These are phyloP conservation scores for Goniozus legneri DNA, from an alignment of 1,140 invertebrate species.

Conservation along the genomic window DNA sequence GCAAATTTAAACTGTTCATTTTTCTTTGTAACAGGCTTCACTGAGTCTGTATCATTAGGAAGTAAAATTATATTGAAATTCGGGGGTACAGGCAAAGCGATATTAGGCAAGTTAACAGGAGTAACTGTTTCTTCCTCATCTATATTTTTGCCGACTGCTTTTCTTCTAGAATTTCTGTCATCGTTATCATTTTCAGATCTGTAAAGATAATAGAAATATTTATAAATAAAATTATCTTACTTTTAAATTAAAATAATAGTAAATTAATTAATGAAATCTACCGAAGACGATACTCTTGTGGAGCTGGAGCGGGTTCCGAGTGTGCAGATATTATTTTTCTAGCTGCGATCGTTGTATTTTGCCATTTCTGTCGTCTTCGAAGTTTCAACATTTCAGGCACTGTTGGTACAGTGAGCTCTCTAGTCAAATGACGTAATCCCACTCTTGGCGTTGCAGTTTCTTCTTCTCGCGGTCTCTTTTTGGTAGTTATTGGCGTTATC, in stretches of 20 bases:
- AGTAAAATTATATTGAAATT: conserved; percentile 58
- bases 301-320: conserved; percentile 17
- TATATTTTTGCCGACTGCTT: conserved; percentile 31
- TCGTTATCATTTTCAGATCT: conserved; percentile 31
- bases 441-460: conserved; percentile 25
- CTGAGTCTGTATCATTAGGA: conserved; percentile 16
- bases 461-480: conserved; percentile 30
- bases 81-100: conserved; percentile 62
- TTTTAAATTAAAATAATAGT: background rate
- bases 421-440: conserved; percentile 48
- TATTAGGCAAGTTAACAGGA: conserved; percentile 58
- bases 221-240: background rate
- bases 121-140: conserved; percentile 48
- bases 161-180: conserved; percentile 24
- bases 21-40: conserved; percentile 2
- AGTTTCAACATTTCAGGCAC: conserved; percentile 62
- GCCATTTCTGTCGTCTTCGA: conserved; percentile 55
- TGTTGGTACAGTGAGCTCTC: conserved; percentile 57
- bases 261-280: conserved; percentile 13
- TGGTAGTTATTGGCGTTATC: conserved; percentile 10
- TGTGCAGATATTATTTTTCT: conserved; percentile 59
- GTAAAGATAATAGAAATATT: conserved; percentile 9
- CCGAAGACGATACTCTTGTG: conserved; percentile 44
- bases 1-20: conserved; percentile 43
- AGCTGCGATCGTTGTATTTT: conserved; percentile 61